Evolutionary conservation across 2,113 vertebrate species (phyloP), one percentile per base, ranked within the genome.

Genomic region (Pollimyrus isidori): DNA sequence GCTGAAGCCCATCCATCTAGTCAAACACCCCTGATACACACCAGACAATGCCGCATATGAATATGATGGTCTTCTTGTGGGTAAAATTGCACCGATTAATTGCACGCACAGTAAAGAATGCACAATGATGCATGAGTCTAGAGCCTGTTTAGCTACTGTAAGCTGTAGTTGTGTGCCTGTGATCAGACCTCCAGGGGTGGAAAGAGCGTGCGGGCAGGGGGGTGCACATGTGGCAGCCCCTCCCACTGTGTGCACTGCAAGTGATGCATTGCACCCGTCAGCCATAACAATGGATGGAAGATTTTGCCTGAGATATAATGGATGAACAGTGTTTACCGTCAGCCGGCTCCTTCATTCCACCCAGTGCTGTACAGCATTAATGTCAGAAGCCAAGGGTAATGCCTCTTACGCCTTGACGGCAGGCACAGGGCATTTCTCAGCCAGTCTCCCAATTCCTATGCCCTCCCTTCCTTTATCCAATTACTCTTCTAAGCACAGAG

Each of bases 331-430:
- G 65, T 83, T 82, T 89, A 89, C 21, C 42, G 7, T 62, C 46
- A 0, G 42, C 21, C 21, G 23, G 19, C 82, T 53, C 39, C 23
- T 50, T 73, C 49, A n/a, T 52, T 58, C 48, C 6, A 85, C 39
- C 23, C 88, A n/a, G 76, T 58, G 88, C 65, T 39, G 49, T 58
- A 84, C 26, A 52, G 39, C 82, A 49, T 83, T 89, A 80, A 65
- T 30, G 88, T n/a, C 26, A 48, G 23, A n/a, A n/a, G 53, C 52
- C 83, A 49, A 3, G 13, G 23, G 13, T 69, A 65, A 49, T 49
- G 84, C 52, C 85, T 65, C 42, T 45, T 23, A 42, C 2, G 1
- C 26, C 52, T 52, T 4, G 83, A n/a, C 35, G 1, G 11, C 52
- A n/a, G 23, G 13, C 30, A n/a, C n/a, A 23, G 4, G 83, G 62